Base-by-base conservation (phyloP, 92 coral and sea anemone genomes). In the Pocillopora meandrina region DNA sequence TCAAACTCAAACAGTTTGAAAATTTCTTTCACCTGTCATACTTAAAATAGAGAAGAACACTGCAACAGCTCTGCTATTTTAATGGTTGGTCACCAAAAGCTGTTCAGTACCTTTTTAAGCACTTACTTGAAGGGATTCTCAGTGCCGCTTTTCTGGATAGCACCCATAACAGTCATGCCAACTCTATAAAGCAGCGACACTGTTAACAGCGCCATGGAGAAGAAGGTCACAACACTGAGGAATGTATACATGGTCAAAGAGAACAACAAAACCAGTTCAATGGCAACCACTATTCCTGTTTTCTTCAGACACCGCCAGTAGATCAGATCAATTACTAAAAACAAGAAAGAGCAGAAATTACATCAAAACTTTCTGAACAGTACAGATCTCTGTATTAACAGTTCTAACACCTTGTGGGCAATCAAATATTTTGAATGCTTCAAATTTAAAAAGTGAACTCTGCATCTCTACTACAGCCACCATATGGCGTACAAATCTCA, bases 91-190 rank as follows among this genome's bases (percentile, higher is more conserved):
- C 4, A 42, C 8, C 52, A 42, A 64, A 64, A 64, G 23, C 69
- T 31, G 3, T 64, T 1, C 20, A 18, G 12, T 33, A 12, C 21
- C 31, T 26, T 12, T 21, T 33, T 12, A 6, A 36, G 55, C 9
- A 88, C 99, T 87, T 85, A 96, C 99, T 96, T 92, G 84, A 94
- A 94, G 49, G 99, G 97, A 77, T 95, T 92, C 12, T 92, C 96
- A 10, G 98, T 80, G 69, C 99, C 99, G 75, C 90, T 89, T 85
- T 96, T 96, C 90, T 96, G 99, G 62, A 96, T 95, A 16, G 99
- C 99, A 68, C 99, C 99, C 95, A 96, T 96, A 6, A 96, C 99
- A 0, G 99, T 94, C 98, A 96, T 94, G 19, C 99, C 99, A 75
- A 94, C 90, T 60, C 99, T 93, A 72, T 96, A 96, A 10, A 96